Evolutionary conservation across 2,888 invertebrate genomes (phyloP), one percentile per base, ranked within the genome.

Genomic region (Scelioninae gen. 2): DNA sequence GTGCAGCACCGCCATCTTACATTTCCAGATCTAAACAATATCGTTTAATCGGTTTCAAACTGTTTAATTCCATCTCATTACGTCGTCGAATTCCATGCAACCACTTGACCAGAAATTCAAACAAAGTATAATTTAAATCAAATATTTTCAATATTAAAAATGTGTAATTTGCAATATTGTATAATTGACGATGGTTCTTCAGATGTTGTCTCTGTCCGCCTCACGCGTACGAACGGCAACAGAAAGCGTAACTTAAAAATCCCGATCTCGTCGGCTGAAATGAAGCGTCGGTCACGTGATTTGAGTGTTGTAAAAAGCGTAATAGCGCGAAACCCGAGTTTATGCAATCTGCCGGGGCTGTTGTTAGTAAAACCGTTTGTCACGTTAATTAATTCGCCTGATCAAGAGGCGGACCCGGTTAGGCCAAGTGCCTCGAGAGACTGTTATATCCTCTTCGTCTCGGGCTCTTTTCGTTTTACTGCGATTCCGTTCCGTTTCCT

Each of bases 401-500:
- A 74, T 74, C 74, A 74, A 68, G 73, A 73, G 65, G 63, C 68
- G 60, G 68, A 48, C 73, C 58, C 63, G 63, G 57, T n/a, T 39
- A 39, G 52, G 69, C 69, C 69, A 74, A 74, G 70, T 74, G 70
- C 53, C 70, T 63, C 67, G 45, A 70, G 74, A 70, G 71, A 74
- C 61, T 58, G 65, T 70, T 58, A 60, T 65, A 73, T 55, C 67
- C 76, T 65, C 73, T 67, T 64, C 58, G 64, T 68, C 71, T 68
- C 65, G 18, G n/a, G 68, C 68, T 70, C 73, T 65, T 73, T 73
- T 60, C 55, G 57, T 73, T 74, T 74, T 67, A 73, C 76, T 73
- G 70, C 75, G 78, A 78, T 78, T 73, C 64, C 64, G 76, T 72
- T 78, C 73, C 70, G 77, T 73, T 77, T 76, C 61, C 74, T 68